Evolutionary conservation across 2,888 invertebrate species (phyloP).

Genomic region (Crematogaster levior): DNA sequence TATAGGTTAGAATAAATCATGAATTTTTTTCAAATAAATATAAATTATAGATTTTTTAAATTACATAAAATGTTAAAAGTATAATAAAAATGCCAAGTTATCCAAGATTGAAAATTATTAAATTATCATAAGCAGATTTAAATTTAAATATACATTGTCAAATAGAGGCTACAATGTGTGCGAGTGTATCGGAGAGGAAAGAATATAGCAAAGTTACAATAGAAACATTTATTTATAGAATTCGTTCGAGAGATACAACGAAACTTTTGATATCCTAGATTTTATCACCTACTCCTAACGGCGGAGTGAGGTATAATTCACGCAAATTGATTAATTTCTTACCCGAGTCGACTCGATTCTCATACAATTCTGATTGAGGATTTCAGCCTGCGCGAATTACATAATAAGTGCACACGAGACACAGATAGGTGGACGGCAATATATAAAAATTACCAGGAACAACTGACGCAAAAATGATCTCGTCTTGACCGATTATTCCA

Average conservation of each 20-base stretch:
- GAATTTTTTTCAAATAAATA: neutral
- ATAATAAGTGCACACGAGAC: constrained; percentile 83
- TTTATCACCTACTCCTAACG: constrained; percentile 63
- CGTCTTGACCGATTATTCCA: constrained; percentile 20
- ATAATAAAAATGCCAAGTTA: neutral
- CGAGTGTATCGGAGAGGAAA: neutral
- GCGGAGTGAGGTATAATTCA: constrained; percentile 64
- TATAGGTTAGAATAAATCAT: neutral
- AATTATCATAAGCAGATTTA: neutral
- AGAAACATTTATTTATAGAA: constrained; percentile 84
- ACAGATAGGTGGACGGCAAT: constrained; percentile 79
- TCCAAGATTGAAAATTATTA: neutral
- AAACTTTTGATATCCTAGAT: constrained; percentile 80
- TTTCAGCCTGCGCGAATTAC: constrained; percentile 72
- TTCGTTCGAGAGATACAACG: constrained; percentile 81
- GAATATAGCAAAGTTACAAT: constrained; percentile 74
- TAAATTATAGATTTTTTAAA: neutral
- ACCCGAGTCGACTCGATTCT: neutral
- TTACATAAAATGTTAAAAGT: neutral
- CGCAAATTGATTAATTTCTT: constrained; percentile 56
- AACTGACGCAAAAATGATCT: constrained; percentile 9
- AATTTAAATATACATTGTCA: neutral
- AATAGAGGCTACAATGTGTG: neutral
- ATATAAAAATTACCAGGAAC: constrained; percentile 57
- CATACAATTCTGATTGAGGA: constrained; percentile 43